phyloP scores from a whole-genome alignment of 2,888 invertebrate species.

The Aspidapion aeneum region DNA sequence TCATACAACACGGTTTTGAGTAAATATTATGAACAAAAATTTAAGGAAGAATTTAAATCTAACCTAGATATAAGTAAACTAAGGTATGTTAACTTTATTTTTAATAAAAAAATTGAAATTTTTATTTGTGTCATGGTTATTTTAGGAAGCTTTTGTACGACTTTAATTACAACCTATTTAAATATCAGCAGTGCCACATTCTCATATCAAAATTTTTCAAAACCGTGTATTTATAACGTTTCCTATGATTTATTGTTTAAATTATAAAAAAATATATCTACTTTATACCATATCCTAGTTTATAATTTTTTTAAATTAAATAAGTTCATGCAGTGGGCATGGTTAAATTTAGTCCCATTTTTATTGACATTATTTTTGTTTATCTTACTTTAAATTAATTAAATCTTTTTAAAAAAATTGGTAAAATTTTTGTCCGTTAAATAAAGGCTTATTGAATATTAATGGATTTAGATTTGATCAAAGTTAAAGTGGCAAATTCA shows the following conservation, averaged over 20 bases:
- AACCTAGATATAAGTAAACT: not conserved
- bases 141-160: constrained; percentile 60
- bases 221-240: constrained; percentile 69
- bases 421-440: too few relatives aligned
- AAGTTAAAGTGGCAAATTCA: too few relatives aligned
- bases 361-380: too few relatives aligned
- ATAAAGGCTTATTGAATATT: too few relatives aligned
- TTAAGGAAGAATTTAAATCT: constrained; percentile 18
- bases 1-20: constrained; percentile 2
- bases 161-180: constrained; percentile 65
- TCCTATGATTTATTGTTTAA: constrained; percentile 29
- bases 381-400: too few relatives aligned
- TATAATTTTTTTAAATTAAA: too few relatives aligned
- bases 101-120: constrained; percentile 31
- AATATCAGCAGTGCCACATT: constrained; percentile 62
- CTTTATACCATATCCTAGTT: too few relatives aligned
- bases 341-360: too few relatives aligned
- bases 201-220: constrained; percentile 61
- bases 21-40: constrained; percentile 22
- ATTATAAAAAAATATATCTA: constrained; percentile 22
- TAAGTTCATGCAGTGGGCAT: too few relatives aligned
- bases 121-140: constrained; percentile 53
- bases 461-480: too few relatives aligned
- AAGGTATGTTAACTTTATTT: constrained; percentile 10
- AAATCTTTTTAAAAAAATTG: too few relatives aligned